Evolutionary conservation across 2,113 vertebrate genomes (phyloP).

Genomic region (Malurus elegans): DNA sequence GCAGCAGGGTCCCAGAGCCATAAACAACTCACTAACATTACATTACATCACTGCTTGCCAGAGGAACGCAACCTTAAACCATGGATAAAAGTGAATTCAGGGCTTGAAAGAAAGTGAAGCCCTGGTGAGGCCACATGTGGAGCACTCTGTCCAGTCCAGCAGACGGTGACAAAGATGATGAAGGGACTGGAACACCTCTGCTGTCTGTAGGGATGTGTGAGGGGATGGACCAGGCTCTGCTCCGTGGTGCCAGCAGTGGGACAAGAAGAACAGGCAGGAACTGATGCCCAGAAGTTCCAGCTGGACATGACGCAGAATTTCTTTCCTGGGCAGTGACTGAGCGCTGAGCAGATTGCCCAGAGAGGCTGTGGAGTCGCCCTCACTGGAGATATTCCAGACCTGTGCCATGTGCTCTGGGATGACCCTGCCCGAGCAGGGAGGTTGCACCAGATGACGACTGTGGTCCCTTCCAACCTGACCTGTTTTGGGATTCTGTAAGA

Average conservation of each 20-base stretch:
- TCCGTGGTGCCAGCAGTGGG: rapidly evolving
- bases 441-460: neutral
- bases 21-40: neutral
- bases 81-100: neutral
- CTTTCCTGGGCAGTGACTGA: neutral
- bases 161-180: neutral
- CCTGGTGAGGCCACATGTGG: neutral
- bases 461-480: neutral
- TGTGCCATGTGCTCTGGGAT: neutral
- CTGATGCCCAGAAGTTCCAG: neutral
- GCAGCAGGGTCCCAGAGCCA: neutral
- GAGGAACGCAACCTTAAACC: neutral
- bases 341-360: neutral
- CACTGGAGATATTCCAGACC: neutral
- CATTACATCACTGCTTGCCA: neutral
- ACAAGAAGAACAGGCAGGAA: neutral
- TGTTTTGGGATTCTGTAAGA: neutral
- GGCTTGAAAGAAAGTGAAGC: neutral
- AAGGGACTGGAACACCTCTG: neutral
- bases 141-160: neutral
- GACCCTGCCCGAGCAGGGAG: neutral
- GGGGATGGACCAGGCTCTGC: neutral
- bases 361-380: neutral
- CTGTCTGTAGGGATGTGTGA: neutral
- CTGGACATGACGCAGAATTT: neutral